Base-by-base conservation (phyloP, 2,888 invertebrate species). In the Agrochola circellaris region DNA sequence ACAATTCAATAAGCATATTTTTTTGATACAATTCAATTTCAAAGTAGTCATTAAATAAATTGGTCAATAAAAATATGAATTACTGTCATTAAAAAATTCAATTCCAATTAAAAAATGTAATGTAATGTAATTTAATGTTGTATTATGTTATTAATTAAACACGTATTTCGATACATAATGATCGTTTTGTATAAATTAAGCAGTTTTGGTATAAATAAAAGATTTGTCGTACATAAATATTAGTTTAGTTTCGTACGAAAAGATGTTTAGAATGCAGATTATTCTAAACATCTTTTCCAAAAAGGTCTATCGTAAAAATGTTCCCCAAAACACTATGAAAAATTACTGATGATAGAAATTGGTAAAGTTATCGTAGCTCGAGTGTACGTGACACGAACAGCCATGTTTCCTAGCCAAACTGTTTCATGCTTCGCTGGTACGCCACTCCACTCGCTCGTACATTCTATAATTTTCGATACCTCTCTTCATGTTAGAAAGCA, bases 381-480 rank as follows among this genome's bases (percentile, higher is more conserved):
- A 42, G 58, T 85, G 68, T 81, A 48, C 71, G 58, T 65, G 71
- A 30, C 51, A 79, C 20, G 65, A 70, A 73, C 68, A 69, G 73
- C 66, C 54, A 75, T 65, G 61, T 72, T 81, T 78, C 58, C 72
- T 34, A 81, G 72, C 68, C 68, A 79, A 78, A 73, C 79, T 69
- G 81, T 60, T 81, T 79, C 72, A 81, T 54, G 84, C 60, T 68
- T 68, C 64, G 48, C 34, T 68, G 34, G 17, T 67, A 48, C 70
- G 77, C 66, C 23, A 30, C 56, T 73, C 73, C 17, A 81, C 56
- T 82, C 17, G 23, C 42, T 26, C 42, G 34, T 65, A 60, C 34
- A 51, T 30, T 61, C 1, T 15, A 45, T 11, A 54, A 45, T 56
- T 72, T 72, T 71, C 58, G 42, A 65, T 82, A 56, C 45, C 30